Conservation (phyloP, 2,113 vertebrate genomes). For the Chaetops frenatus region DNA sequence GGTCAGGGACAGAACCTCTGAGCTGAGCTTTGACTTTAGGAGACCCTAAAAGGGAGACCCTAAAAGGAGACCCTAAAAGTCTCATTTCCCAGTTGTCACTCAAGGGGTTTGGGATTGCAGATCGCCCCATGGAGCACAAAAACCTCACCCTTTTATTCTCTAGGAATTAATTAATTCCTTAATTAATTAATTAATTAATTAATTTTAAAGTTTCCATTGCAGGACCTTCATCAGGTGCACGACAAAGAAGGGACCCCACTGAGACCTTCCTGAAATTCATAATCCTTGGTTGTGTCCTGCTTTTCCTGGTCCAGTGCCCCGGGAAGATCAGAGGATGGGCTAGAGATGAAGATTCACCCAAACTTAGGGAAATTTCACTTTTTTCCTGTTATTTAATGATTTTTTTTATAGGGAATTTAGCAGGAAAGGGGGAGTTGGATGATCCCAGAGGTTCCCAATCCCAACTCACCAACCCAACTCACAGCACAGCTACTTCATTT, state of each 20-base stretch:
- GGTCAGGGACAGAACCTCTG: background rate
- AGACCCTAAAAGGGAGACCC: background rate
- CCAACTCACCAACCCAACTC: too few relatives aligned
- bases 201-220: background rate
- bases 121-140: background rate
- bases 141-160: background rate
- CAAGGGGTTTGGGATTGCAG: background rate
- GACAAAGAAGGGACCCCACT: background rate
- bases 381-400: background rate
- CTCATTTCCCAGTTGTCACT: background rate
- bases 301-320: background rate
- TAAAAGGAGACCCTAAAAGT: background rate
- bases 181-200: background rate
- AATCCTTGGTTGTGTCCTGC: rapidly evolving
- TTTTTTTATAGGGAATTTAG: background rate
- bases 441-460: too few relatives aligned
- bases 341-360: background rate
- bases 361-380: background rate
- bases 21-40: background rate
- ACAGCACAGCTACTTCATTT: rapidly evolving
- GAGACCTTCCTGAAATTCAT: background rate
- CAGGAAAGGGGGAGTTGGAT: background rate
- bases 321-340: background rate
- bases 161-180: background rate
- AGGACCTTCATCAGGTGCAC: background rate